Conservation (phyloP, 2,888 invertebrate genomes). For the Protodeltote pygarga region DNA sequence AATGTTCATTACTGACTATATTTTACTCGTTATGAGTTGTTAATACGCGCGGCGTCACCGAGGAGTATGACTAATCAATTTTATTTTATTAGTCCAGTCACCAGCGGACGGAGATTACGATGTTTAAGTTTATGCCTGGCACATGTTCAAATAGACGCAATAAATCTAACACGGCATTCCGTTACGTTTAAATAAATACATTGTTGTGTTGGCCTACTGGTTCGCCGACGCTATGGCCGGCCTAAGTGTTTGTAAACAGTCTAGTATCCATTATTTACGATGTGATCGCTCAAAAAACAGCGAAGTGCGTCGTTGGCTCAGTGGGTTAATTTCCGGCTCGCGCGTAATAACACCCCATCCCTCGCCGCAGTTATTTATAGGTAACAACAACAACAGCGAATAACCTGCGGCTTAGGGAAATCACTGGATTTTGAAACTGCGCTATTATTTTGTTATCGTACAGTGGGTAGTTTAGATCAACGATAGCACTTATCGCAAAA, state of each 20-base stretch:
- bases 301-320: slow-evolving; percentile 6
- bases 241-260: slow-evolving; percentile 9
- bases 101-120: not conserved
- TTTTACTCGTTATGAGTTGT: too few relatives aligned
- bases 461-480: too few relatives aligned
- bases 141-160: slow-evolving; percentile 3
- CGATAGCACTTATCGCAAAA: too few relatives aligned
- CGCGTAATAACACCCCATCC: not conserved
- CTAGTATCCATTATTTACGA: slow-evolving; percentile 4
- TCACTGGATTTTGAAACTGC: too few relatives aligned
- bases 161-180: slow-evolving; percentile 1
- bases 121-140: slow-evolving; percentile 19
- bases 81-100: not conserved
- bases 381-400: not conserved
- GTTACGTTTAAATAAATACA: not conserved
- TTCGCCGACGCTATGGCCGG: not conserved
- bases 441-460: too few relatives aligned
- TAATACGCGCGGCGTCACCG: not conserved
- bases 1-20: too few relatives aligned
- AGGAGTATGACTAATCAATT: slow-evolving; percentile 1
- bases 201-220: slow-evolving; percentile 10
- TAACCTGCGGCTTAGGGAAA: too few relatives aligned
- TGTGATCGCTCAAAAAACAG: slow-evolving; percentile 2
- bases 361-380: not conserved
- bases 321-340: slow-evolving; percentile 6